phyloP scores from a whole-genome alignment of 2,113 vertebrate genomes.

The Arothron firmamentum region DNA sequence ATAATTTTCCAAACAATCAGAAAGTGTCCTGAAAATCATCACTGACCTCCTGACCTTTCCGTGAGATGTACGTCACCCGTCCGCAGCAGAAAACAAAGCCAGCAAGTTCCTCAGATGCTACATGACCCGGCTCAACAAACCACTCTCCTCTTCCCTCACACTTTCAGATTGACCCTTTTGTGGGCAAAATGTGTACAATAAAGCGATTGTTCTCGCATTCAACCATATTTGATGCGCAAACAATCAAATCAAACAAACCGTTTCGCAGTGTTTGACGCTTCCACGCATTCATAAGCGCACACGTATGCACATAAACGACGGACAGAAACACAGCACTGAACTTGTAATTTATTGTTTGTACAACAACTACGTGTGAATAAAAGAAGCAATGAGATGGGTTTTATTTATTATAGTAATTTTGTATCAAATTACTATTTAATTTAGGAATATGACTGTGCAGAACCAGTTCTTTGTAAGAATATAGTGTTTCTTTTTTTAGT shows the following conservation, averaged over 20 bases:
- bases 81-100: constrained; percentile 12
- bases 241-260: background rate
- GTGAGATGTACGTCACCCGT: constrained; percentile 35
- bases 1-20: background rate
- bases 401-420: constrained; percentile 98
- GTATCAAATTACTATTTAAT: constrained; percentile 93
- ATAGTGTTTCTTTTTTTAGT: constrained; percentile 67
- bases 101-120: constrained; percentile 3
- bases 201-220: constrained; percentile 36
- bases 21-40: constrained; percentile 14
- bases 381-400: constrained; percentile 84
- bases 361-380: constrained; percentile 90
- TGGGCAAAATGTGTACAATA: constrained; percentile 26
- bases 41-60: constrained; percentile 17
- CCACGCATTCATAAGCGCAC: constrained; percentile 13
- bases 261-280: constrained; percentile 4
- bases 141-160: constrained; percentile 23
- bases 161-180: constrained; percentile 24
- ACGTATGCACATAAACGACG: constrained; percentile 52
- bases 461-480: constrained; percentile 71
- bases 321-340: constrained; percentile 92
- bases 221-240: constrained; percentile 19
- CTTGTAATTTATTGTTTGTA: constrained; percentile 99
- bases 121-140: constrained; percentile 18
- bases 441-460: constrained; percentile 78